phyloP scores from a whole-genome alignment of 1,140 invertebrate genomes.

The Kradibia gibbosae region DNA sequence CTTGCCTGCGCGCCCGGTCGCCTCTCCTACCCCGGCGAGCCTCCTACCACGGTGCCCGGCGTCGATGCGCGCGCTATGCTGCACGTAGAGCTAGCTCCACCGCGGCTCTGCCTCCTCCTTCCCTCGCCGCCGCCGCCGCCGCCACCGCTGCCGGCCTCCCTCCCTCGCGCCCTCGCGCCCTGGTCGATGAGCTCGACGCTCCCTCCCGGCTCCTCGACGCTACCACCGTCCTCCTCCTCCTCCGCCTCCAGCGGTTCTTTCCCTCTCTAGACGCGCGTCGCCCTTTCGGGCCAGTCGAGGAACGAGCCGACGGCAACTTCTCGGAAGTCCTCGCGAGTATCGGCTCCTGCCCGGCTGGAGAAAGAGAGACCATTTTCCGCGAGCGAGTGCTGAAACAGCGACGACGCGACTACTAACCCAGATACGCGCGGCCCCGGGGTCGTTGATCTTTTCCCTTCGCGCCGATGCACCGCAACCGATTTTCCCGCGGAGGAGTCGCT shows the following conservation, averaged over 20 bases:
- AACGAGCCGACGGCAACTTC: no score
- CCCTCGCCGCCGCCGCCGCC: neutral
- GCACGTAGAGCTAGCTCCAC: no score
- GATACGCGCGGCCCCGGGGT: slow-evolving; percentile 69
- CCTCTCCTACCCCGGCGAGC: slow-evolving; percentile 18
- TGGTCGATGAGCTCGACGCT: no score
- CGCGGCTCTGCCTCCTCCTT: slow-evolving; percentile 10
- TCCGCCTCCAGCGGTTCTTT: no score
- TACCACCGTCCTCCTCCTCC: no score
- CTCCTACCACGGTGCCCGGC: neutral
- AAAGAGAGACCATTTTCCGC: slow-evolving; percentile 63
- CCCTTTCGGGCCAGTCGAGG: no score
- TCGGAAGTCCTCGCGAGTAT: neutral
- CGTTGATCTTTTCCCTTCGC: slow-evolving; percentile 70
- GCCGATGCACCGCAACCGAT: neutral
- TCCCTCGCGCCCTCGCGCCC: neutral
- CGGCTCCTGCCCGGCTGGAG: neutral
- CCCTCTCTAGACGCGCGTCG: no score
- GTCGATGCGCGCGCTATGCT: no score
- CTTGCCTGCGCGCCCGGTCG: neutral
- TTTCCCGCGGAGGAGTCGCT: slow-evolving; percentile 1
- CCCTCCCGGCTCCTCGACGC: no score
- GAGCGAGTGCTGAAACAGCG: slow-evolving; percentile 51
- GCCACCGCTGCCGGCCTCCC: neutral
- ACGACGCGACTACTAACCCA: slow-evolving; percentile 72